phyloP scores from a whole-genome alignment of 2,113 vertebrate genomes.

The Scomber scombrus region DNA sequence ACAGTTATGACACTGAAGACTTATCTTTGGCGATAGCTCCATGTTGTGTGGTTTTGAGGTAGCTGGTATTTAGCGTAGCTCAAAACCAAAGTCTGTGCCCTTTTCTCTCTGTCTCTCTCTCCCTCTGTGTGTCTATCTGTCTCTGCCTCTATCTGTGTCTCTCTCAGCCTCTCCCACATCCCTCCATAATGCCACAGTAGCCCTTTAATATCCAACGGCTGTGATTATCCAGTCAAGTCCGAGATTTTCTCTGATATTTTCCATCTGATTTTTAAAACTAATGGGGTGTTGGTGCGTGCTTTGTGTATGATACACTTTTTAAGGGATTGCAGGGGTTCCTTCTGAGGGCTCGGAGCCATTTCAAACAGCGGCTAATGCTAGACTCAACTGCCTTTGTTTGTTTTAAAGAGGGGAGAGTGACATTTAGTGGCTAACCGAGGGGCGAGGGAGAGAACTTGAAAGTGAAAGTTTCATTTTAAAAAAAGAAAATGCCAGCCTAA shows the following conservation, averaged over 20 bases:
- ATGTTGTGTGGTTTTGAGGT: conserved; percentile 70
- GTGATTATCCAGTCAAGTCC: conserved; percentile 79
- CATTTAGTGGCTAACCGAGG: conserved; percentile 82
- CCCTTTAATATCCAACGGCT: conserved; percentile 75
- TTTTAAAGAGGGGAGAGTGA: conserved; percentile 80
- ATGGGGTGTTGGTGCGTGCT: conserved; percentile 68
- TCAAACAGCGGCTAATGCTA: conserved; percentile 79
- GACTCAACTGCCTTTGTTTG: conserved; percentile 78
- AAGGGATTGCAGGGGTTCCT: conserved; percentile 51
- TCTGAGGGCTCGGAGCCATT: conserved; percentile 75
- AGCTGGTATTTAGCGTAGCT: conserved; percentile 68
- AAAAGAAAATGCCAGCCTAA: conserved; percentile 73
- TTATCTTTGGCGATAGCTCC: conserved; percentile 72
- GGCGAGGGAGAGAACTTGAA: conserved; percentile 78
- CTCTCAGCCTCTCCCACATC: conserved; percentile 53
- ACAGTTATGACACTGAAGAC: conserved; percentile 72
- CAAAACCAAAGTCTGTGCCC: conserved; percentile 65
- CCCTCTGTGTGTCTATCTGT: conserved; percentile 28
- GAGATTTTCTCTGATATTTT: conserved; percentile 75
- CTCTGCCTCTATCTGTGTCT: conserved; percentile 52
- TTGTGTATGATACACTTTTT: conserved; percentile 66
- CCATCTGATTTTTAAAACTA: conserved; percentile 73
- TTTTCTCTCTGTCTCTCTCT: conserved; percentile 58
- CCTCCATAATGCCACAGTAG: conserved; percentile 62
- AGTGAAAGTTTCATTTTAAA: conserved; percentile 78